These are phyloP conservation scores for Ptychoptera contaminata DNA, from an alignment of 2,888 invertebrate species.

Conservation along the genomic window DNA sequence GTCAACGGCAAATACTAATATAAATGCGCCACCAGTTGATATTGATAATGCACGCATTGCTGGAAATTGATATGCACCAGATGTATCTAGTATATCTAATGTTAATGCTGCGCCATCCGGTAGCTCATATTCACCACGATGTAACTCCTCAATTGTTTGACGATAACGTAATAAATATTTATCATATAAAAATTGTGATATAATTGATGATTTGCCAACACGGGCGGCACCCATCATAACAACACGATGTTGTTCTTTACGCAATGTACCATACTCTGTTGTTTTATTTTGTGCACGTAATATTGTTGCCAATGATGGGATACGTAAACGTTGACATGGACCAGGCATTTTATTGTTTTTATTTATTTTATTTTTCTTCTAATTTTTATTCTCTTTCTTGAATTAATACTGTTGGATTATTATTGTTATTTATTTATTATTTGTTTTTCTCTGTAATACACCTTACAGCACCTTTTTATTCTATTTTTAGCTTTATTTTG, in stretches of 20 bases:
- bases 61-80: conserved; percentile 50
- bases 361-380: background rate
- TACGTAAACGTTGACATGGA: conserved; percentile 19
- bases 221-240: conserved; percentile 33
- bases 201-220: conserved; percentile 45
- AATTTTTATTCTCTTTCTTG: too few species aligned
- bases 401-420: too few species aligned
- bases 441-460: too few species aligned
- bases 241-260: conserved; percentile 24
- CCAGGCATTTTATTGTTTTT: conserved; percentile 12
- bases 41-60: conserved; percentile 60
- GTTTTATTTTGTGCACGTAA: conserved; percentile 10
- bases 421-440: too few species aligned
- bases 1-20: conserved; percentile 51
- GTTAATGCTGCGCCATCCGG: conserved; percentile 35
- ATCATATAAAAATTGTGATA: conserved; percentile 42
- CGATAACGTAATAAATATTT: conserved; percentile 39
- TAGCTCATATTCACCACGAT: conserved; percentile 32
- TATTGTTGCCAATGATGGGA: conserved; percentile 19
- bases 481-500: too few species aligned
- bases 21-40: conserved; percentile 56
- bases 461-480: too few species aligned
- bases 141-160: conserved; percentile 47
- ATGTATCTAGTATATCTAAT: conserved; percentile 57
- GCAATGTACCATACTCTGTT: conserved; percentile 13